phyloP scores from a whole-genome alignment of 1,140 invertebrate species.

The Formica exsecta region DNA sequence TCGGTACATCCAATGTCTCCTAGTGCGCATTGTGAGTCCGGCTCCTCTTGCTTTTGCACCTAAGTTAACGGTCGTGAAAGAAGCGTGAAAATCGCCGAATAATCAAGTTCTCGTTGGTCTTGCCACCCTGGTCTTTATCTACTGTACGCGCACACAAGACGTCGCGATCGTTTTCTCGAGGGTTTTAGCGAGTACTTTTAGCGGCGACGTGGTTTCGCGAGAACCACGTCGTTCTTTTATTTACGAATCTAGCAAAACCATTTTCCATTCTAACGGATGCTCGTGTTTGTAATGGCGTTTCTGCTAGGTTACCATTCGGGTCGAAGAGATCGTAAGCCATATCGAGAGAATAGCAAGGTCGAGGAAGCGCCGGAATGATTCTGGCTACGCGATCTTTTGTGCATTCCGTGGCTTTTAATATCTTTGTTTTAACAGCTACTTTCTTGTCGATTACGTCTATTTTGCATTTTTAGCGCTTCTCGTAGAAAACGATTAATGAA shows the following conservation, averaged over 20 bases:
- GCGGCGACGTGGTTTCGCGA: neutral
- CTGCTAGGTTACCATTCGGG: constrained; percentile 25
- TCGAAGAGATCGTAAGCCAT: constrained; percentile 44
- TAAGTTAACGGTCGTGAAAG: constrained; percentile 28
- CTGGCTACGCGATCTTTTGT: constrained; percentile 8
- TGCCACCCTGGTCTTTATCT: neutral
- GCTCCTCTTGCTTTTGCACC: constrained; percentile 43
- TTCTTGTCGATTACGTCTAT: constrained; percentile 37
- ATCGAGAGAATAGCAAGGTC: constrained; percentile 47
- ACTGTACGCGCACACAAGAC: neutral
- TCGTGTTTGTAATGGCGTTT: constrained; percentile 50
- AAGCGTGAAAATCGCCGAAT: constrained; percentile 57
- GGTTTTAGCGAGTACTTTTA: neutral
- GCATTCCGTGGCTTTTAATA: constrained; percentile 47
- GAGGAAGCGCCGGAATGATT: neutral
- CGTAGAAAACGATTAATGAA: constrained; percentile 5
- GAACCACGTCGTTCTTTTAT: constrained; percentile 32
- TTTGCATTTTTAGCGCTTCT: constrained; percentile 18
- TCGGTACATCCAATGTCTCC: constrained; percentile 15
- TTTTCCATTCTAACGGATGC: constrained; percentile 33
- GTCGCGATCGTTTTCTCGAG: constrained; percentile 20
- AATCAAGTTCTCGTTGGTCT: constrained; percentile 57
- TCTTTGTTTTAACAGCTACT: constrained; percentile 54
- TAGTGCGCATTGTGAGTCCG: constrained; percentile 24
- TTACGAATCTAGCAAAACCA: constrained; percentile 33